A percentile compares a stretch with the other conserved stretches of the same genome.
Conservation (phyloP, 2,113 vertebrate species). For the Scatophagus argus region DNA sequence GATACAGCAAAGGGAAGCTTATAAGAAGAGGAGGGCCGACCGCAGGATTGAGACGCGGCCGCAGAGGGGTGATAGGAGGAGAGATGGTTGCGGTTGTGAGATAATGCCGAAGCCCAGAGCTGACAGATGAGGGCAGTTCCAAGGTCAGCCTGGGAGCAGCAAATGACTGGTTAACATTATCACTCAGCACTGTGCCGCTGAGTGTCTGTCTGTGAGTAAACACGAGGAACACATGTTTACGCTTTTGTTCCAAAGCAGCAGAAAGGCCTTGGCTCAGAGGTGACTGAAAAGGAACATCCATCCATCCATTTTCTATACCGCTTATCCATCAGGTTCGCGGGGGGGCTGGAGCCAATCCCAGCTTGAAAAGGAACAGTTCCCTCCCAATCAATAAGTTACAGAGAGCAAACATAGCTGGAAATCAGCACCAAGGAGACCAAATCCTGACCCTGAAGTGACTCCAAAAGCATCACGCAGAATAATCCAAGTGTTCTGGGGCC, state of each 20-base stretch:
- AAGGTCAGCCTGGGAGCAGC: slow-evolving; percentile 63
- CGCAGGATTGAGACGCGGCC: slow-evolving; percentile 46
- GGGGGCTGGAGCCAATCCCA: no score
- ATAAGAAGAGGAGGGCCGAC: slow-evolving; percentile 30
- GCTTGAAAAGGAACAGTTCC: neutral
- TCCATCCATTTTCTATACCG: no score
- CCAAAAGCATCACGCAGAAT: neutral
- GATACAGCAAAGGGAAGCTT: slow-evolving; percentile 26
- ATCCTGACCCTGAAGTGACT: neutral
- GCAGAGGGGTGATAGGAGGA: slow-evolving; percentile 21
- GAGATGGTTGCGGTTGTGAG: slow-evolving; percentile 40
- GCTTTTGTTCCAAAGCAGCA: neutral
- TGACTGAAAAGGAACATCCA: no score
- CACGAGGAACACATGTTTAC: neutral
- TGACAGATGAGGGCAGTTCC: slow-evolving; percentile 65
- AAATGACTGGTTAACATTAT: slow-evolving; percentile 52
- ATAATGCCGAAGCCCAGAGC: slow-evolving; percentile 50
- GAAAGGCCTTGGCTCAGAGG: neutral
- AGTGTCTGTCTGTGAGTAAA: neutral
- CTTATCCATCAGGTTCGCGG: no score
- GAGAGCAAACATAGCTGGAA: neutral
- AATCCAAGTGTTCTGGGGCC: neutral
- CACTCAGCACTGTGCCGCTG: neutral
- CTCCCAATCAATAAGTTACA: neutral
- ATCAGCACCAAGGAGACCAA: neutral